Evolutionary conservation across 2,888 invertebrate genomes (phyloP).

Genomic region (Protodeltote pygarga): DNA sequence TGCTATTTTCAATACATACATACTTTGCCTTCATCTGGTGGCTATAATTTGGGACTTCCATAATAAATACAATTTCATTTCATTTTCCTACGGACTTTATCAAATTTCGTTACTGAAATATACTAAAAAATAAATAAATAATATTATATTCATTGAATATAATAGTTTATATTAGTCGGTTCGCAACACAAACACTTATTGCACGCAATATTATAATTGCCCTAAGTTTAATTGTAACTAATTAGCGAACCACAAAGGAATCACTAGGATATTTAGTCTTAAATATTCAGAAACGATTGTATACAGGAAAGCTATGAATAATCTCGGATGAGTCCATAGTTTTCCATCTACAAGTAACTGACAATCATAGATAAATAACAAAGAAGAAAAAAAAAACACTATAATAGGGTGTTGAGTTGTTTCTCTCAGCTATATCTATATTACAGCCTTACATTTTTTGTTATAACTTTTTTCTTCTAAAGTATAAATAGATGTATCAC

Average conservation of each 20-base stretch:
- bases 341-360: conserved; percentile 30
- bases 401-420: conserved; percentile 70
- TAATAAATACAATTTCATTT: no score
- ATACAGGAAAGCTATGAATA: conserved; percentile 39
- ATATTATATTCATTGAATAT: no score
- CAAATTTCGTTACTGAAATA: no score
- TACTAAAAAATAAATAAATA: conserved; percentile 2
- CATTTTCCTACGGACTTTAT: no score
- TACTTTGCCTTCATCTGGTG: no score
- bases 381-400: conserved; percentile 53
- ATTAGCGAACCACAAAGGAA: conserved; percentile 45
- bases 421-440: conserved; percentile 68
- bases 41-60: no score
- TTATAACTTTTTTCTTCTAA: conserved; percentile 46
- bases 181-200: conserved; percentile 38
- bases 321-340: conserved; percentile 30
- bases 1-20: no score
- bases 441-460: conserved; percentile 67
- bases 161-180: conserved; percentile 22
- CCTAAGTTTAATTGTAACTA: conserved; percentile 52
- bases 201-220: conserved; percentile 51
- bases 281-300: conserved; percentile 36
- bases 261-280: conserved; percentile 45
- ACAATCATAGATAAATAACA: conserved; percentile 47
- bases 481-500: conserved; percentile 77